phyloP scores from a whole-genome alignment of 2,888 invertebrate genomes.

The Trachelus troglodyta region DNA sequence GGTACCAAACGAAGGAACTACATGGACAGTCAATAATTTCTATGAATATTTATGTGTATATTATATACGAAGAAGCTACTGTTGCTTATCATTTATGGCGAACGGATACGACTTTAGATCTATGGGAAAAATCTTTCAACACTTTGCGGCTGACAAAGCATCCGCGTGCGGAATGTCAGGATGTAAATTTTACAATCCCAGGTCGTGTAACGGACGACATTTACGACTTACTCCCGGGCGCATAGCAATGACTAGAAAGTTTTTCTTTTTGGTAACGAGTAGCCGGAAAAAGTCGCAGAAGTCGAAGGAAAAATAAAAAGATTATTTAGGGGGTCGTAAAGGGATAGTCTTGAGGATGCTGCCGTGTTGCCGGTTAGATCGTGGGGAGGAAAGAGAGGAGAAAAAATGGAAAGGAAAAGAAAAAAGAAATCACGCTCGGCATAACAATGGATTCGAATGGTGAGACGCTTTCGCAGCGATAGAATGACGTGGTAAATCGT shows the following conservation, averaged over 20 bases:
- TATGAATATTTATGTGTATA: too few relatives aligned
- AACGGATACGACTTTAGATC: too few relatives aligned
- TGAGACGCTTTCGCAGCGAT: background rate
- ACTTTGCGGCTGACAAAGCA: too few relatives aligned
- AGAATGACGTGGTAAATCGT: constrained; percentile 1
- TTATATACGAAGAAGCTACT: too few relatives aligned
- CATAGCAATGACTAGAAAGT: constrained; percentile 25
- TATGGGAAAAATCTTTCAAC: too few relatives aligned
- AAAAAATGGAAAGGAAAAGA: background rate
- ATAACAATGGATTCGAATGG: constrained; percentile 1
- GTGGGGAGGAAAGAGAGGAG: background rate
- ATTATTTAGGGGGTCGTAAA: constrained; percentile 23
- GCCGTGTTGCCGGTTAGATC: background rate
- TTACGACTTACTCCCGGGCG: constrained; percentile 19
- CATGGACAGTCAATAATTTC: too few relatives aligned
- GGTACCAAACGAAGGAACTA: too few relatives aligned
- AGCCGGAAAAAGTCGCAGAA: background rate
- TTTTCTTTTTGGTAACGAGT: constrained; percentile 12
- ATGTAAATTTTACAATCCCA: too few relatives aligned
- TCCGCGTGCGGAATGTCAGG: too few relatives aligned
- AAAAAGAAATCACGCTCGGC: constrained; percentile 2
- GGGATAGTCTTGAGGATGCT: constrained; percentile 8
- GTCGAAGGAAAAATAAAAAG: constrained; percentile 7
- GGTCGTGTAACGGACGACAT: background rate
- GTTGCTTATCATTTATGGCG: too few relatives aligned